Percentiles rank a stretch among this genome's conserved stretches.
These are phyloP conservation scores for Meliscaeva auricollis DNA, from an alignment of 2,888 invertebrate genomes.

Conservation along the genomic window DNA sequence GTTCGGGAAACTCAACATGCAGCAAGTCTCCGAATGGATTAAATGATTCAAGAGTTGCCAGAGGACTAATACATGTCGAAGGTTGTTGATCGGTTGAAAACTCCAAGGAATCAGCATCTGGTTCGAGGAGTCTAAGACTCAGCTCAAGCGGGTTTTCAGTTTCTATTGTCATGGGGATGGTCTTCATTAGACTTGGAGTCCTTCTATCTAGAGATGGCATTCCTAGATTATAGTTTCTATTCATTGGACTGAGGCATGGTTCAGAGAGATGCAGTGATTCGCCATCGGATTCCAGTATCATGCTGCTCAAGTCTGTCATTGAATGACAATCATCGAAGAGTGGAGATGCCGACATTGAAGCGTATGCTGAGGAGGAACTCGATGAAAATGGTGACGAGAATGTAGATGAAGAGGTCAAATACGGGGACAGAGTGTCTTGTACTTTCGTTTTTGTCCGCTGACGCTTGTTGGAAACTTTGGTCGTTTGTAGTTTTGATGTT, in stretches of 20 bases:
- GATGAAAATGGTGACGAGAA: slow-evolving; percentile 65
- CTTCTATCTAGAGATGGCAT: slow-evolving; percentile 57
- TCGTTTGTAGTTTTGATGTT: slow-evolving; percentile 50
- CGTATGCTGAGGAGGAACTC: slow-evolving; percentile 77
- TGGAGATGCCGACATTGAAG: slow-evolving; percentile 76
- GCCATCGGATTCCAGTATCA: slow-evolving; percentile 86
- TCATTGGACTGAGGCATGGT: slow-evolving; percentile 81
- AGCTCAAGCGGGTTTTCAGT: slow-evolving; percentile 81
- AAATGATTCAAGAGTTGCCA: slow-evolving; percentile 81
- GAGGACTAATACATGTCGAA: slow-evolving; percentile 81
- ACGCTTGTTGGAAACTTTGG: slow-evolving; percentile 66
- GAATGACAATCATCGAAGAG: slow-evolving; percentile 72
- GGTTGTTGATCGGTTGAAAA: slow-evolving; percentile 81
- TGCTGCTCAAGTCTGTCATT: slow-evolving; percentile 80
- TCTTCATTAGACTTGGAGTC: slow-evolving; percentile 44
- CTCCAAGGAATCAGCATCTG: slow-evolving; percentile 81
- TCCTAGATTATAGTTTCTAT: slow-evolving; percentile 51
- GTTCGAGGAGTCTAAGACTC: slow-evolving; percentile 82
- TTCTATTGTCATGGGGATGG: slow-evolving; percentile 40
- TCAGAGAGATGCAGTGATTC: slow-evolving; percentile 85
- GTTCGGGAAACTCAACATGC: slow-evolving; percentile 81
- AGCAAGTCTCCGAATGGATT: slow-evolving; percentile 82
- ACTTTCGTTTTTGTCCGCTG: slow-evolving; percentile 77
- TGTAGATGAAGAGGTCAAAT: slow-evolving; percentile 64
- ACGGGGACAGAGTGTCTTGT: slow-evolving; percentile 62